A percentile compares a stretch with the other conserved stretches of the same genome.
These are phyloP conservation scores for Macrophya alboannulata DNA, from an alignment of 2,888 invertebrate genomes.

Conservation along the genomic window DNA sequence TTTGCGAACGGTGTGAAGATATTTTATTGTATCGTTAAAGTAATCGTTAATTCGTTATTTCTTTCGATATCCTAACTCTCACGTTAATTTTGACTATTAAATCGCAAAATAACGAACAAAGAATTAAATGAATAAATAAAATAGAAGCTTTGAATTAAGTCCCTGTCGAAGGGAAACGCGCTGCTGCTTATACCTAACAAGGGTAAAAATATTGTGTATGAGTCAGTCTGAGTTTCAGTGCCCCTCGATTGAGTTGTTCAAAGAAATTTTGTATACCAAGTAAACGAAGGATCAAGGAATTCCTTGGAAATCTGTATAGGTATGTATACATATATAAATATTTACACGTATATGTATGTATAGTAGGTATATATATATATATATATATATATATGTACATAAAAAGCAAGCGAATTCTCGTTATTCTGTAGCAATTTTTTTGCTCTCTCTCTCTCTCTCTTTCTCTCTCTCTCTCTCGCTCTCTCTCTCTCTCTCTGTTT, in stretches of 20 bases:
- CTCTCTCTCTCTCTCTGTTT: constrained; percentile 29
- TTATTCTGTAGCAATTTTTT: constrained; percentile 14
- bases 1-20: too few species aligned
- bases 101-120: too few species aligned
- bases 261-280: constrained; percentile 22
- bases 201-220: neutral
- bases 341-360: neutral
- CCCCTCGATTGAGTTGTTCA: constrained; percentile 27
- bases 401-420: constrained; percentile 5
- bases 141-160: neutral
- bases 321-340: neutral
- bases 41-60: too few species aligned
- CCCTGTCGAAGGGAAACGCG: neutral
- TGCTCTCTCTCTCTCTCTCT: neutral
- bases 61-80: neutral
- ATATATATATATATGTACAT: neutral
- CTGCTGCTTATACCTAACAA: neutral
- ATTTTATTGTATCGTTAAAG: neutral
- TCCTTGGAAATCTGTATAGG: neutral
- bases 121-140: neutral
- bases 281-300: constrained; percentile 17
- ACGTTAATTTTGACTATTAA: too few species aligned
- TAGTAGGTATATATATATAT: neutral
- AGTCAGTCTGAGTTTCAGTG: too few species aligned
- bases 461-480: too few species aligned